Evolutionary conservation across 2,888 invertebrate genomes (phyloP).

Genomic region (Halictus quadricinctus): DNA sequence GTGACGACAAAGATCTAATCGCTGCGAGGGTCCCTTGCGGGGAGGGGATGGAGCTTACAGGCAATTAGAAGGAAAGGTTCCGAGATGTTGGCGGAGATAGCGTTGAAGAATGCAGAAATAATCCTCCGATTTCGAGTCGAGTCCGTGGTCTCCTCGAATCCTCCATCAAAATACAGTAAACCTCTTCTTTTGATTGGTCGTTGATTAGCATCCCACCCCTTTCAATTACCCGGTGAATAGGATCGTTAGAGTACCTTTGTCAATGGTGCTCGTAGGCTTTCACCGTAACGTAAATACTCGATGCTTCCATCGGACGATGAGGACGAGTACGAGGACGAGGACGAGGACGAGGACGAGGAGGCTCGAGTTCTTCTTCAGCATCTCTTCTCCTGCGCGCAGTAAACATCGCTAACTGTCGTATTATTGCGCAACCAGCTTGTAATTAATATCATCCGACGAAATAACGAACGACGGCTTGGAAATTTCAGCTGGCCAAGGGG

Average conservation of each 20-base stretch:
- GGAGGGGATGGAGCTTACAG: not conserved
- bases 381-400: not conserved
- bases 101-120: constrained; percentile 5
- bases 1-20: constrained; percentile 22
- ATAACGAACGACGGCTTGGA: constrained; percentile 46
- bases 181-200: not conserved
- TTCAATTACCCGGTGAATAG: constrained; percentile 13
- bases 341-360: no score
- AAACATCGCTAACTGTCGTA: constrained; percentile 40
- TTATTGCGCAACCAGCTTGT: constrained; percentile 50
- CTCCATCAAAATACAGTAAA: not conserved
- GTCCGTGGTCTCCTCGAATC: not conserved
- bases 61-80: constrained; percentile 17
- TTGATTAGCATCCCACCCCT: not conserved
- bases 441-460: constrained; percentile 61
- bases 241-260: constrained; percentile 7
- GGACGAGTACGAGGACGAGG: no score
- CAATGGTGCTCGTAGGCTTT: not conserved
- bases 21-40: not conserved
- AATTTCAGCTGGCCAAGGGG: constrained; percentile 39
- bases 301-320: not conserved
- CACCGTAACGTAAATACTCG: not conserved
- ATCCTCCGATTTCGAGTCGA: constrained; percentile 1
- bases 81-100: constrained; percentile 13
- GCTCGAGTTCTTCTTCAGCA: not conserved